These are phyloP conservation scores for Scolopax bukidnonensis DNA, from an alignment of 2,797 vertebrate genomes.

Conservation along the genomic window DNA sequence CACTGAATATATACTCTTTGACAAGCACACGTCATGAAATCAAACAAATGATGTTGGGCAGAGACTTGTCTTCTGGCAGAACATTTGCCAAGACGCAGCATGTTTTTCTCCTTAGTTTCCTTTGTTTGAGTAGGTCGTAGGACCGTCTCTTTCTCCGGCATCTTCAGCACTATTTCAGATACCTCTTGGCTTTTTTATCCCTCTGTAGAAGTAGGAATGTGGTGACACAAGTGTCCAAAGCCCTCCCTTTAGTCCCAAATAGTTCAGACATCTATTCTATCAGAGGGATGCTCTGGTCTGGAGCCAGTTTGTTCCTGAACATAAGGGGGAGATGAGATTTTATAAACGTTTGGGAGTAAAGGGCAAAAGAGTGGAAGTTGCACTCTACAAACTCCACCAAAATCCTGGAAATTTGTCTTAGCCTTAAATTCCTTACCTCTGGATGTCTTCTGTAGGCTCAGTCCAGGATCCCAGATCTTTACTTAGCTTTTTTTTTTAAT, in stretches of 20 bases:
- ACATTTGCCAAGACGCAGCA: background rate
- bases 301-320: background rate
- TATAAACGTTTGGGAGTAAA: background rate
- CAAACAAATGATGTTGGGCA: background rate
- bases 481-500: background rate
- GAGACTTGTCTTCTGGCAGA: background rate
- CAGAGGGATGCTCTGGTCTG: background rate
- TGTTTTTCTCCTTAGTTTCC: background rate
- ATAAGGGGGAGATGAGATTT: background rate
- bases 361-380: background rate
- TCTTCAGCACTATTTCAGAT: background rate
- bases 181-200: background rate
- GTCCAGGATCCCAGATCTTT: background rate
- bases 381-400: background rate
- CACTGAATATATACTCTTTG: background rate
- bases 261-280: background rate
- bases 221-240: background rate
- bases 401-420: background rate
- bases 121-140: background rate
- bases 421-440: background rate
- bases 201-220: background rate
- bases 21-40: background rate
- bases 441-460: background rate
- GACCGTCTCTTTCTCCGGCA: background rate
- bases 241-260: accelerated